Conservation (phyloP, 2,797 vertebrate species). For the Thaleichthys pacificus region DNA sequence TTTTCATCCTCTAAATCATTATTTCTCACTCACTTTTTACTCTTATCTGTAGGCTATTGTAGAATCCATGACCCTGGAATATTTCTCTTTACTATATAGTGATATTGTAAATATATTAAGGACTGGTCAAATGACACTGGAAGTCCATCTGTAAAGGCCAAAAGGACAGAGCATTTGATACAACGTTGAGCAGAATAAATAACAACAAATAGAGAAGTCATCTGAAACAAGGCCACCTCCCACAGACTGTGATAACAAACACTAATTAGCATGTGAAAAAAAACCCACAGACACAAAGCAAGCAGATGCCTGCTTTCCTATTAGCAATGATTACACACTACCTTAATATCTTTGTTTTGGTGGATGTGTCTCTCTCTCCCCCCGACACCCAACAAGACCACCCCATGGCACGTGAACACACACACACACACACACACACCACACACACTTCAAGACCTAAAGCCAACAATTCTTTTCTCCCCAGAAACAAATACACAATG, state of each 20-base stretch:
- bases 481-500: constrained; percentile 78
- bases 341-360: constrained; percentile 76
- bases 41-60: too few relatives aligned
- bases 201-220: constrained; percentile 47
- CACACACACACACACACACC: constrained; percentile 23
- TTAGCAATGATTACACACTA: constrained; percentile 67
- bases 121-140: too few relatives aligned
- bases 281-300: constrained; percentile 63
- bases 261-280: constrained; percentile 76
- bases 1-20: too few relatives aligned
- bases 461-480: constrained; percentile 60
- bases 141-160: constrained; percentile 15
- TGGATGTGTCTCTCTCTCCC: constrained; percentile 52
- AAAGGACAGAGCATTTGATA: constrained; percentile 48
- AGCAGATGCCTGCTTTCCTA: constrained; percentile 68
- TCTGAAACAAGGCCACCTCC: constrained; percentile 59
- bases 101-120: too few relatives aligned
- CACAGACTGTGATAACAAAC: constrained; percentile 70
- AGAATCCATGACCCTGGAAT: too few relatives aligned
- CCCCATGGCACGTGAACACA: constrained; percentile 21
- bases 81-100: too few relatives aligned
- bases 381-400: constrained; percentile 38
- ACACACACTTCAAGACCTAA: constrained; percentile 46
- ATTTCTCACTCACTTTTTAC: too few relatives aligned
- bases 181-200: constrained; percentile 26